Base-by-base conservation (phyloP, 1,140 invertebrate species). In the honey bee (Apis mellifera) region DNA sequence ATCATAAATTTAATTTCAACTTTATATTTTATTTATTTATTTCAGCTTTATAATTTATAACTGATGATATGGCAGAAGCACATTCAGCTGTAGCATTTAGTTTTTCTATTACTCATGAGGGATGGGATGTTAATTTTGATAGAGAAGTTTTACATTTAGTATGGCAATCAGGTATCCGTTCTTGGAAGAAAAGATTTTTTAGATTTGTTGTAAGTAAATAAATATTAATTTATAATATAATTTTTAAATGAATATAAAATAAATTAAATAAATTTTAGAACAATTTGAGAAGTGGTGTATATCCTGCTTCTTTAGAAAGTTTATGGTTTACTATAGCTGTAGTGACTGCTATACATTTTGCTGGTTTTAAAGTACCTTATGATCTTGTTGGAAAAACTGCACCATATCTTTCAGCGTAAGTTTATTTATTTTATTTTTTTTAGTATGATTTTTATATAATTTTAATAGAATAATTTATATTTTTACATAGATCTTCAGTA, bases 1-100 rank as follows among this genome's bases (percentile, higher is more conserved):
- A 55, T 26, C 32, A 72, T 9, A n/a, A 57, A 59, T 68, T 50
- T 69, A 42, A 42, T 42, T 42, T 42, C 5, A 42, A 7, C 3
- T 7, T 42, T 42, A 32, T 42, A 7, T 42, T 52, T 15, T 59
- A 70, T 59, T 42, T 42, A 54, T 59, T 55, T 59, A 54, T 84
- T 87, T 72, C 70, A 86, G 86, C 54, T 71, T 62, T 74, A 23
- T 77, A 73, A 4, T 59, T 21, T 50, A 23, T 32, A 70, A 66
- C 19, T 32, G n/a, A 23, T 83, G 90, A 76, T 75, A 99, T 99
- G 99, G 99, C 99, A 91, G 99, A 99, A 97, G 99, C 99, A 81
- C 99, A 99, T 95, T 97, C 97, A 77, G 99, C 99, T 85, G 99
- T 99, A 70, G 99, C 99, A 65, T 99, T 99, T 94, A 99, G 98